Evolutionary conservation across 2,888 invertebrate genomes (phyloP), one percentile per base, ranked within the genome.

Genomic region (Cheilosia variabilis): DNA sequence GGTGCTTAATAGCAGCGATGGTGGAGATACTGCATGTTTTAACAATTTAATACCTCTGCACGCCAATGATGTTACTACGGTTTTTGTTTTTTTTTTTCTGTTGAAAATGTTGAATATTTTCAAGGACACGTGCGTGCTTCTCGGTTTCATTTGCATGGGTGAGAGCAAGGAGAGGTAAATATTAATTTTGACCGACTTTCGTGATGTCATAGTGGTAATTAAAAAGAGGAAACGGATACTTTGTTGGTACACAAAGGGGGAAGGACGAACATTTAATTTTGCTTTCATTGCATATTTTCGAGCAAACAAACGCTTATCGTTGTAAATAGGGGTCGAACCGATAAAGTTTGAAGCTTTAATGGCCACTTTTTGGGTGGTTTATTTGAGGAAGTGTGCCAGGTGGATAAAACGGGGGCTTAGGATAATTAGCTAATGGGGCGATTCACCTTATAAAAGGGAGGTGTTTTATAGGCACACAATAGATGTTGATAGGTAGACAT

Each of bases 41-140:
- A 22, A 53, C 31, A 15, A n/a, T 31, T 37, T 37, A 24, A 63
- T 71, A 71, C 47, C 43, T 47, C 41, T 43, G 62, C 27, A 53
- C 43, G 27, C 43, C 22, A 31, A 62, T 63, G 27, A 43, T 53
- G 17, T 41, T 55, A 17, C 5, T 15, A 15, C 9, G 9, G 6
- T 27, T 10, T 43, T 43, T 4, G n/a, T 17, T 10, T 10, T n/a
- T 37, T 62, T 50, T n/a, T 13, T 43, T 37, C 1, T 17, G 13
- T 6, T 22, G 55, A 31, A 62, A 22, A 41, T 78, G 63, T 69
- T 71, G 62, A 57, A 71, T 57, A 71, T 55, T 63, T 63, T 78
- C 69, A 63, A 69, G 78, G 57, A 57, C 78, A 78, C 78, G 78
- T 69, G 78, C 69, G 78, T 78, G 57, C 47, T 62, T 69, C 43